These are phyloP conservation scores for Mustela nigripes DNA, from an alignment of 2,113 vertebrate genomes.

Conservation along the genomic window DNA sequence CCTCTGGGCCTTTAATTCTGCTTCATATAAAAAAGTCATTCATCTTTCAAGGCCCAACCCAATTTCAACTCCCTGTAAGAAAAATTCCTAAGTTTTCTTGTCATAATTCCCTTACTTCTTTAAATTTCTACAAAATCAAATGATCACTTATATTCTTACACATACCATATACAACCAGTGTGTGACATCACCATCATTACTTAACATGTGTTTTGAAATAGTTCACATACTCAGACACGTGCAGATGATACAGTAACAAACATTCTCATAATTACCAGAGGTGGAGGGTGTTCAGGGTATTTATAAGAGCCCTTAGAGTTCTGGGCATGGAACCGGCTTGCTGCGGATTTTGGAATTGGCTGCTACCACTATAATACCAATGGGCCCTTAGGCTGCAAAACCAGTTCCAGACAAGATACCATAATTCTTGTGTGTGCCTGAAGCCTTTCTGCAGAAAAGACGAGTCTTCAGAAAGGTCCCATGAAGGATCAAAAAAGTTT, in stretches of 20 bases:
- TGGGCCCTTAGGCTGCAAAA: not conserved
- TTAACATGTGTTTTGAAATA: not conserved
- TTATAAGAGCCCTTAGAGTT: not conserved
- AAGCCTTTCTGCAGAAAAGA: not conserved
- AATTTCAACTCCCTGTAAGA: not conserved
- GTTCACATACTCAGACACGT: not conserved
- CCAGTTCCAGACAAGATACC: not conserved
- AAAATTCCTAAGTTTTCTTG: not conserved
- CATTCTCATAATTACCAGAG: not conserved
- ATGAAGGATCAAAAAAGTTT: not conserved
- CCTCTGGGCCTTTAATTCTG: conserved; percentile 11
- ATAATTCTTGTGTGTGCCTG: not conserved
- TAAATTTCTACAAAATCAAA: conserved; percentile 32
- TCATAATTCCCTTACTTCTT: not conserved
- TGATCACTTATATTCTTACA: not conserved
- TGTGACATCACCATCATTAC: not conserved
- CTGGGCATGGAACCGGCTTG: not conserved
- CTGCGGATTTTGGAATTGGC: not conserved
- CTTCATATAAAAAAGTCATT: conserved; percentile 15
- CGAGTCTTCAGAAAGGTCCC: not conserved
- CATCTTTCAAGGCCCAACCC: not conserved
- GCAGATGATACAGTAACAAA: not conserved
- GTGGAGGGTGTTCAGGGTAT: not conserved
- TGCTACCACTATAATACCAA: not conserved
- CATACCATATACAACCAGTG: not conserved